phyloP scores from a whole-genome alignment of 2,113 vertebrate genomes.

The Ptyas mucosa region DNA sequence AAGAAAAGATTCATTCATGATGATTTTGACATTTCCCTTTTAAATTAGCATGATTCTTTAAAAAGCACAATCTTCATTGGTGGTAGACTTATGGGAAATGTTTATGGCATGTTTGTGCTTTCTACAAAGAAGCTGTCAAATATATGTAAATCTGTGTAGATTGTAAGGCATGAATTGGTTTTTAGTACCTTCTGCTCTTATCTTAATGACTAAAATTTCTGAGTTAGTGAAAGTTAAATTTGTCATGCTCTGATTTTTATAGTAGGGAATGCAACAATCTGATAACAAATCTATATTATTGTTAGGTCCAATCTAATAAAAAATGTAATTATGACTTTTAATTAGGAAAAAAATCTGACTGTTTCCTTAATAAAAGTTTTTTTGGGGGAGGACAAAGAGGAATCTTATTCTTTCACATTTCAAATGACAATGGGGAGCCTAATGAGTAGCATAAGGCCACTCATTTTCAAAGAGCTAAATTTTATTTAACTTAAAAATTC shows the following conservation, averaged over 20 bases:
- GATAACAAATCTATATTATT: conserved; percentile 60
- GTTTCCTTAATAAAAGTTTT: conserved; percentile 35
- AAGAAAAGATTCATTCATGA: background rate
- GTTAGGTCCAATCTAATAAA: conserved; percentile 58
- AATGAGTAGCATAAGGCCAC: conserved; percentile 33
- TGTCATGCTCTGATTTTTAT: conserved; percentile 33
- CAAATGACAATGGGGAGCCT: conserved; percentile 51
- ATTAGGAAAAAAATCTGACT: conserved; percentile 55
- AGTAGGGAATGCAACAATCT: conserved; percentile 44
- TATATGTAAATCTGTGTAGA: conserved; percentile 23
- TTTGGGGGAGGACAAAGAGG: background rate
- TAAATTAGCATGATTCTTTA: conserved; percentile 17
- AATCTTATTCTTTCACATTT: conserved; percentile 46
- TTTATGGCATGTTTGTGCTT: conserved; percentile 33
- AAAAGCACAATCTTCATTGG: background rate
- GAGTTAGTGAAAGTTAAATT: conserved; percentile 40
- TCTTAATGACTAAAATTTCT: conserved; percentile 35
- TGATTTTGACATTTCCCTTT: conserved; percentile 11
- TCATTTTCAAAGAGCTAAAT: conserved; percentile 50
- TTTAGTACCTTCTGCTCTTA: conserved; percentile 45
- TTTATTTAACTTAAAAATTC: conserved; percentile 42
- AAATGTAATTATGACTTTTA: conserved; percentile 63
- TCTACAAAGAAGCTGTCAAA: conserved; percentile 47
- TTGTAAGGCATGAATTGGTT: conserved; percentile 37
- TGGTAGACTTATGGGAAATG: conserved; percentile 14